Evolutionary conservation across 1,140 invertebrate species (phyloP).

Genomic region (Eulimnadia texana): DNA sequence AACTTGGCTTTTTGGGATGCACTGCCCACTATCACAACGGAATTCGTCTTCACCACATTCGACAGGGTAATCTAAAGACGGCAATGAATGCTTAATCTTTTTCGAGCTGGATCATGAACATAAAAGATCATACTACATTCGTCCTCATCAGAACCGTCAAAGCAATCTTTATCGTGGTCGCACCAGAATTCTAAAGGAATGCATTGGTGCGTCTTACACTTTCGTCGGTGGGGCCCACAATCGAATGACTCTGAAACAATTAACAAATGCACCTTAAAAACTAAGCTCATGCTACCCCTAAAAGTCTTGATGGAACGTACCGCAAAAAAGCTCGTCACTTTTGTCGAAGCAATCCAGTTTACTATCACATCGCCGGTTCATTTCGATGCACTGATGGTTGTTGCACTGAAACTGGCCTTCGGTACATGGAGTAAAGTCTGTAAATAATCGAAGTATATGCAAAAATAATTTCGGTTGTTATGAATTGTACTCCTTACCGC

Average conservation of each 20-base stretch:
- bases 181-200: conserved; percentile 28
- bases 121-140: conserved; percentile 32
- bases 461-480: neutral
- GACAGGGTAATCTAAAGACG: neutral
- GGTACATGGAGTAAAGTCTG: conserved; percentile 15
- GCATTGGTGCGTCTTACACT: conserved; percentile 29
- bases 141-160: conserved; percentile 33
- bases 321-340: conserved; percentile 32
- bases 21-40: conserved; percentile 27
- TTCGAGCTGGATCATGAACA: too few relatives aligned
- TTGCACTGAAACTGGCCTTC: conserved; percentile 24
- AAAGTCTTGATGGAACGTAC: too few relatives aligned
- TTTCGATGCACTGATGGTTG: conserved; percentile 30
- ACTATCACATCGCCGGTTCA: conserved; percentile 25
- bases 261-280: too few relatives aligned
- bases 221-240: neutral
- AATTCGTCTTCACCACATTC: conserved; percentile 25
- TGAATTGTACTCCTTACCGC: conserved; percentile 25
- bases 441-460: too few relatives aligned
- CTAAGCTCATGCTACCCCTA: too few relatives aligned
- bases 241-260: neutral
- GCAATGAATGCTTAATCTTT: neutral
- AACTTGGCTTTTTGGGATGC: conserved; percentile 22
- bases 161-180: conserved; percentile 31
- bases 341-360: conserved; percentile 31